phyloP scores from a whole-genome alignment of 2,888 invertebrate genomes.

The Galerucella pusilla region DNA sequence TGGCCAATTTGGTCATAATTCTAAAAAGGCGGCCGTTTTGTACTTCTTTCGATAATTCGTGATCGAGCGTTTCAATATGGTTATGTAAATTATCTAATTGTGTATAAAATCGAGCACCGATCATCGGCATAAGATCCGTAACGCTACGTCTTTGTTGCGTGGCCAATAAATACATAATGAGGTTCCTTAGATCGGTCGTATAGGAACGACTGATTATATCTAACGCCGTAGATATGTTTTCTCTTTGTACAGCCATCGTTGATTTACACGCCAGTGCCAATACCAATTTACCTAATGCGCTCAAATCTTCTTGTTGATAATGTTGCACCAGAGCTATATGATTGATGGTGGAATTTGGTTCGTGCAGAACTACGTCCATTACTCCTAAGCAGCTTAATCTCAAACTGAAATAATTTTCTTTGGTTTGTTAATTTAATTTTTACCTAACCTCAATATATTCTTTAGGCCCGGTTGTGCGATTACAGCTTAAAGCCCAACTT shows the following conservation, averaged over 20 bases:
- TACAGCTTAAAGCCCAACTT: too few relatives aligned
- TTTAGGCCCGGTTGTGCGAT: too few relatives aligned
- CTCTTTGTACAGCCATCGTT: slow-evolving; percentile 85
- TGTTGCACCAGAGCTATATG: slow-evolving; percentile 75
- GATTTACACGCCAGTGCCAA: slow-evolving; percentile 94
- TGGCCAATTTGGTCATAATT: slow-evolving; percentile 89
- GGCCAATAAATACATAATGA: slow-evolving; percentile 88
- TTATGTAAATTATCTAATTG: slow-evolving; percentile 92
- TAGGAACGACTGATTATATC: slow-evolving; percentile 91
- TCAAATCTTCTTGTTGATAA: slow-evolving; percentile 90
- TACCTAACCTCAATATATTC: too few relatives aligned
- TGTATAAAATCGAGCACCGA: slow-evolving; percentile 95
- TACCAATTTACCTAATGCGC: slow-evolving; percentile 89
- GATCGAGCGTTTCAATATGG: slow-evolving; percentile 89
- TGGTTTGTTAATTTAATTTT: too few relatives aligned
- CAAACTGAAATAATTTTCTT: slow-evolving; percentile 66
- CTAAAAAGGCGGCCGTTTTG: slow-evolving; percentile 95
- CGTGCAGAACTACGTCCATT: slow-evolving; percentile 82
- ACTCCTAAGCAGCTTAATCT: slow-evolving; percentile 85
- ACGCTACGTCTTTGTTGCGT: slow-evolving; percentile 79
- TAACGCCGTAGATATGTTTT: slow-evolving; percentile 88
- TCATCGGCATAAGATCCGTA: slow-evolving; percentile 99
- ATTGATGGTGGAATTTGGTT: slow-evolving; percentile 72
- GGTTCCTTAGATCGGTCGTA: slow-evolving; percentile 92
- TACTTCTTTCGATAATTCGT: slow-evolving; percentile 91